phyloP scores from a whole-genome alignment of 2,888 invertebrate genomes.

The Unio pictorum region DNA sequence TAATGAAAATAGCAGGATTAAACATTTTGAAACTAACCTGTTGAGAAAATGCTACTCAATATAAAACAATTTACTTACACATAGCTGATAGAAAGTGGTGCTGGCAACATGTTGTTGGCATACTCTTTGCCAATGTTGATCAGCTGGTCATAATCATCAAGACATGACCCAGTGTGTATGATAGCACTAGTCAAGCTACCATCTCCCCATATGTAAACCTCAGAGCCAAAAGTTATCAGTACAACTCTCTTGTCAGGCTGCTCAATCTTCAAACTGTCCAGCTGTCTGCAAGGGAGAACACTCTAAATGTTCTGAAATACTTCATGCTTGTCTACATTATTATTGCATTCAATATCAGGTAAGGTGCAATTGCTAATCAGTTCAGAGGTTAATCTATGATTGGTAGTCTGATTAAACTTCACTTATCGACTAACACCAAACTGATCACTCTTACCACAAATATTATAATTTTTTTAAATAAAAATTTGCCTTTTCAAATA shows the following conservation, averaged over 20 bases:
- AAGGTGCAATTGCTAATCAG: too few relatives aligned
- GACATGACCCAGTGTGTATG: constrained; percentile 11
- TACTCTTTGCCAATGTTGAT: constrained; percentile 41
- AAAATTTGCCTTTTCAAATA: too few relatives aligned
- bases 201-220: constrained; percentile 53
- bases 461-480: too few relatives aligned
- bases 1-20: too few relatives aligned
- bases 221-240: constrained; percentile 54
- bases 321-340: too few relatives aligned
- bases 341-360: too few relatives aligned
- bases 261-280: constrained; percentile 57
- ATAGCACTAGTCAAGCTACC: constrained; percentile 18
- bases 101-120: constrained; percentile 40
- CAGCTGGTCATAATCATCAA: constrained; percentile 36
- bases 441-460: too few relatives aligned
- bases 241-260: constrained; percentile 57
- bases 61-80: constrained; percentile 26
- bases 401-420: too few relatives aligned
- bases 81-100: constrained; percentile 41
- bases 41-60: not conserved
- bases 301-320: not conserved
- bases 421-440: too few relatives aligned
- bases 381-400: too few relatives aligned
- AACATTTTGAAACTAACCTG: too few relatives aligned
- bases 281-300: constrained; percentile 44